Evolutionary conservation across 2,888 invertebrate genomes (phyloP).

Genomic region (Ennomos quercinarius): DNA sequence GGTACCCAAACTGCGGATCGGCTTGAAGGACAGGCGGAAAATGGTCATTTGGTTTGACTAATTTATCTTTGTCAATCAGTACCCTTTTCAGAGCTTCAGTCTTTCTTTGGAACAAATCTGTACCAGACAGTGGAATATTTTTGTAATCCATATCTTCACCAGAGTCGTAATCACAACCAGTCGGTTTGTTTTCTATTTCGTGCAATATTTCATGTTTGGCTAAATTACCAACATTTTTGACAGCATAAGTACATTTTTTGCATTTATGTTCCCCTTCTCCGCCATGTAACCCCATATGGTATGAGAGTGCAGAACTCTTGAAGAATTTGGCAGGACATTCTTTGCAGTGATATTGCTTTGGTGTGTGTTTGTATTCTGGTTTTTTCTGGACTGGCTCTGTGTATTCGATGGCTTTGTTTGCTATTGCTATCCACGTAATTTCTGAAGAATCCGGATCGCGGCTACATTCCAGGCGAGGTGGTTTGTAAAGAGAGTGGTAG

Average conservation of each 20-base stretch:
- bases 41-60: slow-evolving; percentile 82
- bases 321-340: slow-evolving; percentile 91
- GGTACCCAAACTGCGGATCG: slow-evolving; percentile 88
- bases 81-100: slow-evolving; percentile 85
- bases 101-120: slow-evolving; percentile 88
- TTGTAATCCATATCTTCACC: slow-evolving; percentile 79
- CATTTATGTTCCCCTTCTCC: slow-evolving; percentile 88
- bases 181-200: slow-evolving; percentile 66
- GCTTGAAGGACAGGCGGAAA: slow-evolving; percentile 82
- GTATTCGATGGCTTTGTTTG: slow-evolving; percentile 58
- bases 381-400: slow-evolving; percentile 56
- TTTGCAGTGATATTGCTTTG: slow-evolving; percentile 82
- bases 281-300: slow-evolving; percentile 89
- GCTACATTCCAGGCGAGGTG: slow-evolving; percentile 84
- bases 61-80: slow-evolving; percentile 77
- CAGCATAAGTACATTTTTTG: slow-evolving; percentile 89
- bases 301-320: slow-evolving; percentile 88
- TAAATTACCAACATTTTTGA: slow-evolving; percentile 88
- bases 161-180: slow-evolving; percentile 76
- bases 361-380: slow-evolving; percentile 61
- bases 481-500: slow-evolving; percentile 87
- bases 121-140: slow-evolving; percentile 87
- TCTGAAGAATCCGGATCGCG: slow-evolving; percentile 62
- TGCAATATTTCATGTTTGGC: slow-evolving; percentile 87
- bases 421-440: slow-evolving; percentile 77